Percentiles rank a stretch among this genome's conserved stretches.
Conservation (phyloP, 2,797 vertebrate genomes). For the Melopsittacus undulatus region DNA sequence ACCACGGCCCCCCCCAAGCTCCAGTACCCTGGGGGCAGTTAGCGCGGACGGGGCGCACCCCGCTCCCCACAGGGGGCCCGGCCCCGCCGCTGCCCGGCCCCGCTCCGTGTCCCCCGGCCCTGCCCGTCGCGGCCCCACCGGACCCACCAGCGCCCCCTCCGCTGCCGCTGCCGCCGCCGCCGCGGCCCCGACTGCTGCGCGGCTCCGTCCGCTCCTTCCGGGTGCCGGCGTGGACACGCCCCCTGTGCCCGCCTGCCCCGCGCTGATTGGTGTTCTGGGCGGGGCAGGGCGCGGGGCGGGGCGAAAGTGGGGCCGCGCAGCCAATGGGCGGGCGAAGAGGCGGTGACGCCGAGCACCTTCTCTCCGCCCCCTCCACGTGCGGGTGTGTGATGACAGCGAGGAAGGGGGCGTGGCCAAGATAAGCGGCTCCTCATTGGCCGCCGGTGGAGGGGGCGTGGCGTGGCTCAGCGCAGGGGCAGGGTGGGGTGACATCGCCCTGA, state of each 20-base stretch:
- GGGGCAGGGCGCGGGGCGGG: background rate
- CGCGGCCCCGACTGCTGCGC: background rate
- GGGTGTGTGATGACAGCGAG: constrained; percentile 56
- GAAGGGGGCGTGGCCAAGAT: background rate
- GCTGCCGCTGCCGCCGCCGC: background rate
- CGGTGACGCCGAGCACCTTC: accelerated
- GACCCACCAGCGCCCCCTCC: constrained; percentile 31
- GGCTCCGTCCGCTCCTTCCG: constrained; percentile 10
- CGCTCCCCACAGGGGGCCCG: too few relatives aligned
- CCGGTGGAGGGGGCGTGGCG: background rate
- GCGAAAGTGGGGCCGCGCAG: accelerated
- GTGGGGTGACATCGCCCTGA: background rate
- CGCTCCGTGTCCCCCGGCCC: background rate
- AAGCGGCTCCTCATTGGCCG: background rate
- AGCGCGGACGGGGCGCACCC: background rate
- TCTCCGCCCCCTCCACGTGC: constrained; percentile 47
- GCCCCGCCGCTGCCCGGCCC: too few relatives aligned
- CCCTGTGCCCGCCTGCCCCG: background rate
- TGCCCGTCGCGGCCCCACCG: background rate
- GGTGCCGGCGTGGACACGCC: background rate
- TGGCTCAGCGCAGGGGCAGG: background rate
- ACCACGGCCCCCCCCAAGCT: background rate
- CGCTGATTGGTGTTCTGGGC: background rate
- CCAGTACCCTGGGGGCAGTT: background rate
- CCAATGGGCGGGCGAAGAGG: background rate